Base-by-base conservation (phyloP, 2,797 vertebrate species). In the Myotis daubentonii region DNA sequence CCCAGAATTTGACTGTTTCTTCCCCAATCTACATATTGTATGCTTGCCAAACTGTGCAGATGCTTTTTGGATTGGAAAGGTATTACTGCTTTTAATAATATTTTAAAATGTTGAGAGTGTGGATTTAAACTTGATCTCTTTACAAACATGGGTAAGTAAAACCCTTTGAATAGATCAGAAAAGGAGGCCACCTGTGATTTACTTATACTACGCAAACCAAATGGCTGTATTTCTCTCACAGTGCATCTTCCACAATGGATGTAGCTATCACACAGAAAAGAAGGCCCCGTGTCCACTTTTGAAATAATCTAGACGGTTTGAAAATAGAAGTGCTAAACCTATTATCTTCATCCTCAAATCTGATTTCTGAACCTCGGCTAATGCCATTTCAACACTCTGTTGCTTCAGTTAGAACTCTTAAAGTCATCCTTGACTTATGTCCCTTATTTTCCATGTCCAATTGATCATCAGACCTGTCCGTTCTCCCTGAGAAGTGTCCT, bases 401-500 rank as follows among this genome's bases (percentile, higher is more conserved):
- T 92, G 72, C 74, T 36, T 94, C 78, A 89, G 89, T 66, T 92
- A 86, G 78, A 91, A 83, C 79, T 60, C 30, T 53, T 89, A 71
- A 92, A 55, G 49, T 94, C 93, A 88, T 83, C 70, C 38, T 85
- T 96, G 87, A 95, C 74, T 92, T 94, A 95, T 72, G 36, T 80
- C 47, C 78, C 93, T 93, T 86, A 88, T 92, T 96, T 93, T 82
- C 91, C 85, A 89, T 20, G 81, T 93, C 84, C 87, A 90, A 5
- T 91, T 57, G 57, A 94, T 96, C 94, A 92, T 76, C 57, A 80
- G 75, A 88, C 84, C 84, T 93, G 85, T 86, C 92, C 72, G 41
- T 47, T 95, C 74, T 75, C 87, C 82, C 19, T 95, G 65, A 95
- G 90, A 95, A 93, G n/a, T 38, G 17, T 95, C 92, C 86, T 96